phyloP scores from a whole-genome alignment of 2,888 invertebrate genomes.

The Chloroclystis v-ata region DNA sequence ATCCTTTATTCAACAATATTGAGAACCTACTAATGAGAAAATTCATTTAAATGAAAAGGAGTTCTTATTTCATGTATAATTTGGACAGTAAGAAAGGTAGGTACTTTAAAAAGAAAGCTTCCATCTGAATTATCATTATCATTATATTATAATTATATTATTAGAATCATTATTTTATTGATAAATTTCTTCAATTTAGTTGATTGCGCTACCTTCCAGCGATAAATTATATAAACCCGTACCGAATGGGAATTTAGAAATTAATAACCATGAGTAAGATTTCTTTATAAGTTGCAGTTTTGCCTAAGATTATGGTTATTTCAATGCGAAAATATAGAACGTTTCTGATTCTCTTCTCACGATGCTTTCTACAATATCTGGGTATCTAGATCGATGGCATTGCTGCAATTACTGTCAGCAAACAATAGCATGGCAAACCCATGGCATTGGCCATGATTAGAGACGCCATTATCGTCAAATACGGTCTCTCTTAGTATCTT shows the following conservation, averaged over 20 bases:
- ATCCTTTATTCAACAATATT: constrained; percentile 29
- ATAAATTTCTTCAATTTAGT: too few relatives aligned
- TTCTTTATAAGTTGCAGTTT: too few relatives aligned
- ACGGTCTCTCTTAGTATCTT: not conserved
- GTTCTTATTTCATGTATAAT: too few relatives aligned
- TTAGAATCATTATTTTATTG: too few relatives aligned
- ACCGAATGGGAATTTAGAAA: too few relatives aligned
- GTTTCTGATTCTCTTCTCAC: constrained; percentile 23
- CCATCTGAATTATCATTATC: too few relatives aligned
- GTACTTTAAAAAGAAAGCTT: too few relatives aligned
- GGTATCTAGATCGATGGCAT: constrained; percentile 61
- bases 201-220: too few relatives aligned
- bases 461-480: constrained; percentile 12
- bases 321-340: constrained; percentile 14
- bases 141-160: too few relatives aligned
- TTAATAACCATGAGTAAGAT: too few relatives aligned
- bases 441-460: constrained; percentile 53
- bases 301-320: constrained; percentile 4
- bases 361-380: constrained; percentile 53
- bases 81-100: too few relatives aligned
- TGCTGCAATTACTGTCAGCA: constrained; percentile 43
- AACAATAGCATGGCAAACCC: constrained; percentile 46
- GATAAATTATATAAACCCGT: too few relatives aligned
- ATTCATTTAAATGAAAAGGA: not conserved
- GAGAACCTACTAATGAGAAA: constrained; percentile 23